phyloP scores from a whole-genome alignment of 2,888 invertebrate species.

The Nebria salina region DNA sequence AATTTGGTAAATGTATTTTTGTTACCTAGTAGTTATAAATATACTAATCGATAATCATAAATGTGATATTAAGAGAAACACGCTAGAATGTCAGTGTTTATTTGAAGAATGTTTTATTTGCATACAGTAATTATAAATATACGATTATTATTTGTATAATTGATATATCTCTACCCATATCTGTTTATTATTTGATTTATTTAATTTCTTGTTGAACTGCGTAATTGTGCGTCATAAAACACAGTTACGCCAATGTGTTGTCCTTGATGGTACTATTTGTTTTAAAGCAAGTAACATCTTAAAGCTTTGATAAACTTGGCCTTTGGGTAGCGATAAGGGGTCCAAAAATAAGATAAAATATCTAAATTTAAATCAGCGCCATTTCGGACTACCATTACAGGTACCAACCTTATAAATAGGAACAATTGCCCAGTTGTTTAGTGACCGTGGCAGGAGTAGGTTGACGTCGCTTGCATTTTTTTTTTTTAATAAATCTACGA shows the following conservation, averaged over 20 bases:
- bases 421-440: constrained; percentile 27
- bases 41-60: constrained; percentile 46
- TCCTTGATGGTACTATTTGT: background rate
- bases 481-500: constrained; percentile 30
- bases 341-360: constrained; percentile 37
- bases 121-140: constrained; percentile 33
- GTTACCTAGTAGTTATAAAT: constrained; percentile 44
- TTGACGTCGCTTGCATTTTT: constrained; percentile 25
- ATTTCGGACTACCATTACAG: constrained; percentile 1
- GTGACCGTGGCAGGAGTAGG: constrained; percentile 23
- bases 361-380: constrained; percentile 40
- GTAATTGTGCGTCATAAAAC: background rate
- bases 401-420: constrained; percentile 39
- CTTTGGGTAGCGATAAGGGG: constrained; percentile 4
- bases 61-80: constrained; percentile 40
- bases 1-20: constrained; percentile 44
- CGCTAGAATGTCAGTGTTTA: constrained; percentile 39
- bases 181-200: background rate
- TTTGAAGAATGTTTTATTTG: constrained; percentile 43
- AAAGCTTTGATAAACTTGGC: constrained; percentile 23
- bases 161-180: background rate
- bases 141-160: constrained; percentile 4
- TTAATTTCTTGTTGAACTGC: background rate
- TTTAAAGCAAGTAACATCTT: background rate
- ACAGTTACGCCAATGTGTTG: background rate